These are phyloP conservation scores for Hecatera dysodea DNA, from an alignment of 2,888 invertebrate species.

Conservation along the genomic window DNA sequence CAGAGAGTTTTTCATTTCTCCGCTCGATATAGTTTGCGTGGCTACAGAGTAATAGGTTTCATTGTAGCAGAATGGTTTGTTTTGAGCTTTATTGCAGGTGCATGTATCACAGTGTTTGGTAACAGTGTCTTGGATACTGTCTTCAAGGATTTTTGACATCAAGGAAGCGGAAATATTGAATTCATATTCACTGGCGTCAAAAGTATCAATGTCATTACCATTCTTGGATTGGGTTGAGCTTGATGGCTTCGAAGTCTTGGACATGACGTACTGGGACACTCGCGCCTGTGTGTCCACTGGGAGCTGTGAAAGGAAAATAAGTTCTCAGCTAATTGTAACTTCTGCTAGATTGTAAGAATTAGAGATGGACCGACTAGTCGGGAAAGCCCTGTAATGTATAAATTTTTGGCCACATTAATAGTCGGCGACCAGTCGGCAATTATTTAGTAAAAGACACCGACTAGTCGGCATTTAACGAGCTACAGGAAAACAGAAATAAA, in stretches of 20 bases:
- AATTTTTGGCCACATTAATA: background rate
- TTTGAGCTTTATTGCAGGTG: conserved; percentile 92
- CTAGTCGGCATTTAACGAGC: conserved; percentile 3
- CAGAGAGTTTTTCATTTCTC: conserved; percentile 88
- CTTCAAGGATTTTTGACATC: conserved; percentile 97
- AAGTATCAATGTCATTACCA: conserved; percentile 86
- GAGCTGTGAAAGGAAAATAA: conserved; percentile 91
- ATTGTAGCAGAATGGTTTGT: conserved; percentile 89
- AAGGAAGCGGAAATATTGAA: conserved; percentile 96
- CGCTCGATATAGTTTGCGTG: conserved; percentile 91
- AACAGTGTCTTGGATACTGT: conserved; percentile 95
- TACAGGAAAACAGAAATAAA: conserved; percentile 1
- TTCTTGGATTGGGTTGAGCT: conserved; percentile 85
- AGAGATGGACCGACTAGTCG: conserved; percentile 8
- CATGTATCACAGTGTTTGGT: conserved; percentile 96
- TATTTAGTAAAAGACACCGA: background rate
- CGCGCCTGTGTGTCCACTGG: conserved; percentile 97
- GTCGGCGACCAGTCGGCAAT: background rate
- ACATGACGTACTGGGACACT: conserved; percentile 94
- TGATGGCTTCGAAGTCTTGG: conserved; percentile 88
- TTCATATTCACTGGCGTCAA: conserved; percentile 91
- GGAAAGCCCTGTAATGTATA: background rate
- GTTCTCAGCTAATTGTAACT: conserved; percentile 21
- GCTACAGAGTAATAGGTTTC: conserved; percentile 91
- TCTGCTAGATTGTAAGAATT: background rate